phyloP scores from a whole-genome alignment of 2,888 invertebrate species.

The Hesperia comma region DNA sequence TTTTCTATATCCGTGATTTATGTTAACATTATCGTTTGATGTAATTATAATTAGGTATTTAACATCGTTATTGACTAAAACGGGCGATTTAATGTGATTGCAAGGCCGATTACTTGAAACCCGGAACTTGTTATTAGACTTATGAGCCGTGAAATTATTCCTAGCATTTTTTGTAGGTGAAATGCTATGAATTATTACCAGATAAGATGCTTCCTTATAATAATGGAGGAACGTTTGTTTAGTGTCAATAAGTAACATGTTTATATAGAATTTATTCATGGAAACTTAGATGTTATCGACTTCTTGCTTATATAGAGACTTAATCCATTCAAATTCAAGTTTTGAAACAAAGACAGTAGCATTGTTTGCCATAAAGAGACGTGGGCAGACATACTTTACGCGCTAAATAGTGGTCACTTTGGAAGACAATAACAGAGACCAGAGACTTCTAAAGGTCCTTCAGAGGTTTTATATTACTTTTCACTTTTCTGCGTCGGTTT shows the following conservation, averaged over 20 bases:
- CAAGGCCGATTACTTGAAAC: conserved; percentile 13
- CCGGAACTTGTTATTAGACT: conserved; percentile 34
- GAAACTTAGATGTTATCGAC: conserved; percentile 62
- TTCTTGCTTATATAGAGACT: conserved; percentile 48
- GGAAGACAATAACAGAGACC: conserved; percentile 59
- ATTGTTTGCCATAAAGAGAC: conserved; percentile 66
- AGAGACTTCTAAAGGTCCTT: conserved; percentile 10
- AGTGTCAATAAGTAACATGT: conserved; percentile 45
- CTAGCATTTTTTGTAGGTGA: conserved; percentile 23
- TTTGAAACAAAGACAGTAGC: conserved; percentile 64
- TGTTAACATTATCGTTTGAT: background rate
- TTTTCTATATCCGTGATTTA: conserved; percentile 12
- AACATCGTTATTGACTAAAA: conserved; percentile 15
- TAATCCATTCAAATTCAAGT: conserved; percentile 63
- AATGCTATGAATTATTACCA: conserved; percentile 31
- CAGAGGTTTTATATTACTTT: conserved; percentile 17
- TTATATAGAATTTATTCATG: conserved; percentile 54
- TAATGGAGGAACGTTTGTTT: background rate
- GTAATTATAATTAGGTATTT: conserved; percentile 16
- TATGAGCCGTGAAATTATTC: conserved; percentile 54
- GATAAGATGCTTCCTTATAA: conserved; percentile 15
- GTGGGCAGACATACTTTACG: conserved; percentile 59
- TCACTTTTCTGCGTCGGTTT: conserved; percentile 1
- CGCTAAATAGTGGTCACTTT: conserved; percentile 56
- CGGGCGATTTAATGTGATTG: conserved; percentile 21